phyloP scores from a whole-genome alignment of 2,888 invertebrate species.

The Microctonus aethiopoides region DNA sequence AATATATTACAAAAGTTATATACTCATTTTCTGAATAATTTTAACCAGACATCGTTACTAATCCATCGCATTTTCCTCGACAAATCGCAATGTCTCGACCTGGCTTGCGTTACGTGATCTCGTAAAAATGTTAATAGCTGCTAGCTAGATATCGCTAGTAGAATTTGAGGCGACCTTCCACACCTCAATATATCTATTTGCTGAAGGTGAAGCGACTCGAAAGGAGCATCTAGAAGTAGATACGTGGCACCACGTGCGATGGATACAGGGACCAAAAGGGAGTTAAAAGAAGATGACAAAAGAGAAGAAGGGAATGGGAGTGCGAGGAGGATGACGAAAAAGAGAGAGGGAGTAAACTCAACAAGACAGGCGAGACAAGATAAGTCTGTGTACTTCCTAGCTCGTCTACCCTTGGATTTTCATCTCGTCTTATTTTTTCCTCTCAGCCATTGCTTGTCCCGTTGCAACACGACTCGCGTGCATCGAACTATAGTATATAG shows the following conservation, averaged over 20 bases:
- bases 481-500: conserved; percentile 18
- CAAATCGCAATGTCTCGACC: conserved; percentile 46
- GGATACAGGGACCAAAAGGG: conserved; percentile 35
- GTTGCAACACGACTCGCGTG: conserved; percentile 29
- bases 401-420: conserved; percentile 26
- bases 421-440: conserved; percentile 19
- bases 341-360: background rate
- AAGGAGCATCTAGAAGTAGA: conserved; percentile 30
- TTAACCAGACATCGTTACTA: conserved; percentile 34
- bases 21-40: conserved; percentile 49
- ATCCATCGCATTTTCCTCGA: conserved; percentile 41
- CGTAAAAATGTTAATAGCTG: conserved; percentile 62
- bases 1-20: too few relatives aligned
- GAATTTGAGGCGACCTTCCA: conserved; percentile 26
- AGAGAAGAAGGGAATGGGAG: conserved; percentile 9
- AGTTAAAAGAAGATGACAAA: background rate
- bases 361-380: conserved; percentile 29
- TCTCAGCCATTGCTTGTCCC: conserved; percentile 6
- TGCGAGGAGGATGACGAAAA: background rate
- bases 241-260: conserved; percentile 45
- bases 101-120: conserved; percentile 57
- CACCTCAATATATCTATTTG: conserved; percentile 37
- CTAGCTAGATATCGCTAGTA: conserved; percentile 37
- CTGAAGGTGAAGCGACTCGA: conserved; percentile 25
- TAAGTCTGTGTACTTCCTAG: conserved; percentile 28